Base-by-base conservation (phyloP, 2,113 vertebrate species). In the Uria aalge region DNA sequence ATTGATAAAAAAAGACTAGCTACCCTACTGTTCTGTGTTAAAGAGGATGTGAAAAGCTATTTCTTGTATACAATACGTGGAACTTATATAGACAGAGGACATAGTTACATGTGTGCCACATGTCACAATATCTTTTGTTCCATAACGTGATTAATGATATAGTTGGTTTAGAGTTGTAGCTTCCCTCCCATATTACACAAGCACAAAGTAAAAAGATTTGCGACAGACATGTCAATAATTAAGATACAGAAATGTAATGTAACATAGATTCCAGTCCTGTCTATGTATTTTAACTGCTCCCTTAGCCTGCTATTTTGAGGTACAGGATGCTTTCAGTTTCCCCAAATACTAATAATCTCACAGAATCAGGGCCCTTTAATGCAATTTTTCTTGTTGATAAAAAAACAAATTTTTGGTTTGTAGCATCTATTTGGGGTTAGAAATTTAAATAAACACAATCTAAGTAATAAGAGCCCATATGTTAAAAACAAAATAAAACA, bases 401-500 rank as follows among this genome's bases (percentile, higher is more conserved):
- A 89, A 90, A 20, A 4, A 0, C 53, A 82, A 43, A 45, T 29
- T 90, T 92, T 69, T 80, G 19, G 59, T 83, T 76, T 74, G 34
- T 30, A 45, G 21, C 8, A 48, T 50, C n/a, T 73, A 79, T 60
- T 94, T 94, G 56, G 85, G 20, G 38, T 94, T 24, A 81, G 62
- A 88, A 95, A 91, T 88, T 82, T 64, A 95, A 97, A 63, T 57
- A 88, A 97, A 76, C 56, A 80, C 6, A 94, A 90, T 72, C 64
- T 62, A 82, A 43, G 30, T 76, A 97, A 79, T 27, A 85, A 95
- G 85, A 96, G 68, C 63, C 53, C 30, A 47, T 17, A 88, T 30
- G 64, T 74, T 91, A 80, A 94, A 95, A 41, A 5, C 38, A 56
- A 22, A 0, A 3, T 30, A 20, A n/a, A 22, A 40, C 34, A 27